phyloP scores from a whole-genome alignment of 1,140 invertebrate species.

The Nixonia krombeini region DNA sequence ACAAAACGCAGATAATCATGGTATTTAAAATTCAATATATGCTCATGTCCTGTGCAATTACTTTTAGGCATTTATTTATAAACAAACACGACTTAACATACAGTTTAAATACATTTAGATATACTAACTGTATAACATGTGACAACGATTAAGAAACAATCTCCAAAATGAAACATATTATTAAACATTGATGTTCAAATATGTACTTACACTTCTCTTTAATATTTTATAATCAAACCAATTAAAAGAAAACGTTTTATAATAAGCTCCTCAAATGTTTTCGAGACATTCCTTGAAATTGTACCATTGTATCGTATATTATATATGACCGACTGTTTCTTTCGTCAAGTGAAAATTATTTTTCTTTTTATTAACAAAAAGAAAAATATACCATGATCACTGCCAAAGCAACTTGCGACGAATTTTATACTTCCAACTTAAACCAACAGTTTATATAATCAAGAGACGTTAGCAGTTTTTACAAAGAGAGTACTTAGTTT shows the following conservation, averaged over 20 bases:
- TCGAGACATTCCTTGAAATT: conserved; percentile 37
- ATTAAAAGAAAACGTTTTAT: conserved; percentile 10
- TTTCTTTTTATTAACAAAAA: background rate
- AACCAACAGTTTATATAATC: background rate
- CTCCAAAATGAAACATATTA: conserved; percentile 8
- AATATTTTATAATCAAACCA: conserved; percentile 10
- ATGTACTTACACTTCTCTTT: conserved; percentile 27
- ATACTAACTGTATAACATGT: conserved; percentile 3
- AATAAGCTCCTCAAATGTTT: no score
- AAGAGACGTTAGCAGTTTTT: background rate
- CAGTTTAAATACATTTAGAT: conserved; percentile 3
- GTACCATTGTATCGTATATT: conserved; percentile 12
- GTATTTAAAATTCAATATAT: conserved; percentile 19
- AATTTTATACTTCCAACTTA: background rate
- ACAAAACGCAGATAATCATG: conserved; percentile 24
- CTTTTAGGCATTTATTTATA: conserved; percentile 35
- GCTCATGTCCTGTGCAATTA: conserved; percentile 34
- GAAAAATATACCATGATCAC: background rate
- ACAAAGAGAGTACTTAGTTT: conserved; percentile 6
- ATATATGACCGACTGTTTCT: background rate
- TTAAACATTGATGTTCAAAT: conserved; percentile 14
- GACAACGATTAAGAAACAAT: background rate
- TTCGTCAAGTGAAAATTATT: background rate
- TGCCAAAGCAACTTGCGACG: background rate
- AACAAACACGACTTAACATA: background rate